phyloP scores from a whole-genome alignment of 2,888 invertebrate genomes.

The Apoderus coryli region DNA sequence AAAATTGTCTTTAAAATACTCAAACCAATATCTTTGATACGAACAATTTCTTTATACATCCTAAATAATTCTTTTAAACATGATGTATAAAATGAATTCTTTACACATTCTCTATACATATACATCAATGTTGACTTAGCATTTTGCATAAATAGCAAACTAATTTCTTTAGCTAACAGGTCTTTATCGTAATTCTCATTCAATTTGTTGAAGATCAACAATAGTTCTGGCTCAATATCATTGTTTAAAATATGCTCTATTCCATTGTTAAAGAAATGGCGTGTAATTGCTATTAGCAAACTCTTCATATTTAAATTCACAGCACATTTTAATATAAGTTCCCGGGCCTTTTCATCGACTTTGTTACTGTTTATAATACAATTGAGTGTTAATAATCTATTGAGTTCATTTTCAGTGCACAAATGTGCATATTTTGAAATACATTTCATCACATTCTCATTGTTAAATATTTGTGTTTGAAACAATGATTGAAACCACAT shows the following conservation, averaged over 20 bases:
- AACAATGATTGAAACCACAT: conserved; percentile 28
- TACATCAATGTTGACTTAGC: no score
- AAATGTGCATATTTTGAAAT: conserved; percentile 23
- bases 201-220: conserved; percentile 23
- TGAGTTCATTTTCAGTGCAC: conserved; percentile 23
- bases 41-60: no score
- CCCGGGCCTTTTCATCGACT: conserved; percentile 17
- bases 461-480: conserved; percentile 22
- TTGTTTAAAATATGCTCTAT: conserved; percentile 18
- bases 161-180: no score
- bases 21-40: no score
- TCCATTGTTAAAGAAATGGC: conserved; percentile 24
- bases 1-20: no score
- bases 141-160: no score
- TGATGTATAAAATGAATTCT: no score
- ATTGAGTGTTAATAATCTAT: conserved; percentile 21
- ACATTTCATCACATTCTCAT: conserved; percentile 22
- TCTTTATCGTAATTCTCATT: conserved; percentile 10
- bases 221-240: conserved; percentile 19
- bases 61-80: no score
- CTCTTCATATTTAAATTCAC: conserved; percentile 19
- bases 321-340: conserved; percentile 25
- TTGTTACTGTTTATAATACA: conserved; percentile 15
- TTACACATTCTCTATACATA: no score
- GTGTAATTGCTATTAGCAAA: conserved; percentile 18